Conservation (phyloP, 2,797 vertebrate species). For the Muscicapa comitata region DNA sequence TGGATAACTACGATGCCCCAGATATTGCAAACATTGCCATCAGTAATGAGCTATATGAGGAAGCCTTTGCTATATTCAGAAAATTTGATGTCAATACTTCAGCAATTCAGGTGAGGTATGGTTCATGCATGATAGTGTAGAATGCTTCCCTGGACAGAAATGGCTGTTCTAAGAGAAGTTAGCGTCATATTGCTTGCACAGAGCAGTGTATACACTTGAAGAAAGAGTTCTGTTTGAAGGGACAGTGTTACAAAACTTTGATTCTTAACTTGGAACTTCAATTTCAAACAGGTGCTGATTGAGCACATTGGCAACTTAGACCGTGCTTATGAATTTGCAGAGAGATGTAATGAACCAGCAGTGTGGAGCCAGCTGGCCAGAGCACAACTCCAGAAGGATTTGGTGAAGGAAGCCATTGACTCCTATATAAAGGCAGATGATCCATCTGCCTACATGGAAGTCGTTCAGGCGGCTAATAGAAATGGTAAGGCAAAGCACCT, state of each 20-base stretch:
- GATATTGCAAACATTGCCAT: constrained; percentile 94
- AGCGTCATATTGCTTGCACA: not conserved
- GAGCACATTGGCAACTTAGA: constrained; percentile 83
- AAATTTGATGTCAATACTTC: constrained; percentile 94
- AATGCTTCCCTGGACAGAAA: not conserved
- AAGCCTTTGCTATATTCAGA: constrained; percentile 92
- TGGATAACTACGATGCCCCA: constrained; percentile 93
- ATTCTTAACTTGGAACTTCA: not conserved
- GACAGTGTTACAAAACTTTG: not conserved
- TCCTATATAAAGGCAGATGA: constrained; percentile 88
- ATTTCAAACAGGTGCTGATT: constrained; percentile 82
- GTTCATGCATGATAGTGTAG: not conserved
- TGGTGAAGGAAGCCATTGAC: constrained; percentile 91
- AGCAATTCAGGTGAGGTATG: constrained; percentile 84
- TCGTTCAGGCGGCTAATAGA: constrained; percentile 85
- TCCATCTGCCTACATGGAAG: constrained; percentile 87
- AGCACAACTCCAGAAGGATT: constrained; percentile 86
- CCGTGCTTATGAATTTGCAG: constrained; percentile 77
- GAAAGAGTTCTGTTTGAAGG: not conserved
- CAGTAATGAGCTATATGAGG: constrained; percentile 92
- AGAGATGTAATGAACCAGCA: constrained; percentile 82
- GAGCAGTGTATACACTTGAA: not conserved
- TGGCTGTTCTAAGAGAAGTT: not conserved
- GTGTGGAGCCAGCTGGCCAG: constrained; percentile 89
- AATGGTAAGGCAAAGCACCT: constrained; percentile 73